A percentile compares a stretch with the other conserved stretches of the same genome.
These are phyloP conservation scores for Drosophila pruinosa DNA, from an alignment of 1,140 invertebrate species.

Conservation along the genomic window DNA sequence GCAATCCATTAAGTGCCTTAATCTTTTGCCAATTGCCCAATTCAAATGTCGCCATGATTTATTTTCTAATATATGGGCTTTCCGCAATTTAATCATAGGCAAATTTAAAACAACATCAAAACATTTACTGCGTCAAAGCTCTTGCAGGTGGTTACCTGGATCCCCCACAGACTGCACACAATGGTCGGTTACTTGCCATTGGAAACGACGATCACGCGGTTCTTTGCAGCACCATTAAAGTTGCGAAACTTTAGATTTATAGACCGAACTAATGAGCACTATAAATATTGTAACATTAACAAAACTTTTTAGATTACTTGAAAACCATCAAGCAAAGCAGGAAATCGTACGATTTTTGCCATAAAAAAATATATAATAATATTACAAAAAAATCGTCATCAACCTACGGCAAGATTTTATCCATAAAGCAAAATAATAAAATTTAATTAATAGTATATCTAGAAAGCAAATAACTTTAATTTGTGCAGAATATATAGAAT, in stretches of 20 bases:
- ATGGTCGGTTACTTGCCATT: background rate
- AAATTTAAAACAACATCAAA: conserved; percentile 14
- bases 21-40: conserved; percentile 66
- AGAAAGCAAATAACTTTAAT: background rate
- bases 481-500: no score
- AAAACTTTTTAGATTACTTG: background rate
- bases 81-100: conserved; percentile 21
- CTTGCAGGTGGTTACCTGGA: conserved; percentile 18
- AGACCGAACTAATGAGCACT: background rate
- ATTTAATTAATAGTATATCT: no score
- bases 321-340: background rate
- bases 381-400: no score
- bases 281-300: background rate
- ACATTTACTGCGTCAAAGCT: conserved; percentile 1
- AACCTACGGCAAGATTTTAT: no score
- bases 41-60: conserved; percentile 45
- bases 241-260: background rate
- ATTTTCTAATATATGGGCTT: conserved; percentile 16
- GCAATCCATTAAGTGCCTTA: conserved; percentile 32
- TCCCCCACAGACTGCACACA: conserved; percentile 12
- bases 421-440: no score
- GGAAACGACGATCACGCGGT: background rate
- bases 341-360: no score
- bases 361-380: no score
- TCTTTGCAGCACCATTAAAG: background rate